Evolutionary conservation across 1,140 invertebrate species (phyloP).

Genomic region (Platyscapa corneri): DNA sequence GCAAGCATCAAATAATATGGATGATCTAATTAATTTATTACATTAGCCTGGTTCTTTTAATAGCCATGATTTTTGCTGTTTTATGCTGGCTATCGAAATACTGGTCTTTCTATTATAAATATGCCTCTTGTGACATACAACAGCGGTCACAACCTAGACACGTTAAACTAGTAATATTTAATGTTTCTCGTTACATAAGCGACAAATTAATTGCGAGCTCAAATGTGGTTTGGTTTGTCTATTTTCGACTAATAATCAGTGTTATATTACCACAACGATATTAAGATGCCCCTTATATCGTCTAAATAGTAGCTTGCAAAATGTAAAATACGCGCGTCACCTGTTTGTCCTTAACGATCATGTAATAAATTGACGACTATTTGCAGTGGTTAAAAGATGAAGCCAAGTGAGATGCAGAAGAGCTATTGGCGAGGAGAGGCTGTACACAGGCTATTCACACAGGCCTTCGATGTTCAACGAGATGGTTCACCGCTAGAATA

Average conservation of each 20-base stretch:
- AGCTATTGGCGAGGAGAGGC: neutral
- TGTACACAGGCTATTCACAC: no score
- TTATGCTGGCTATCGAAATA: neutral
- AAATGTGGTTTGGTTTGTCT: neutral
- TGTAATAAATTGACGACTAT: neutral
- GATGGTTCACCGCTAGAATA: neutral
- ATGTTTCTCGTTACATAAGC: neutral
- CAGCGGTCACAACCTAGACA: neutral
- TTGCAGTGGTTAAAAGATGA: no score
- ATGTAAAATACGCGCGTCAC: neutral
- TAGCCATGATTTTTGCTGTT: neutral
- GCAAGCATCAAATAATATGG: slow-evolving; percentile 17
- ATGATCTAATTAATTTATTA: slow-evolving; percentile 20
- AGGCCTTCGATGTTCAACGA: no score
- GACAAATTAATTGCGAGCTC: slow-evolving; percentile 8
- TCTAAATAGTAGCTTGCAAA: no score
- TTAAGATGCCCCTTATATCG: neutral
- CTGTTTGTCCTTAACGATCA: neutral
- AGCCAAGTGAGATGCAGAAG: neutral
- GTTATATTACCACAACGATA: neutral
- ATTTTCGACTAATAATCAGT: neutral
- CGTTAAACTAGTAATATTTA: neutral
- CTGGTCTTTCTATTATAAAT: neutral
- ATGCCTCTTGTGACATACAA: neutral
- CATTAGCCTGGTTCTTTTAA: neutral